Percentiles rank a stretch among this genome's conserved stretches.
These are phyloP conservation scores for Vicugna pacos DNA, from an alignment of 2,113 vertebrate genomes.

Conservation along the genomic window DNA sequence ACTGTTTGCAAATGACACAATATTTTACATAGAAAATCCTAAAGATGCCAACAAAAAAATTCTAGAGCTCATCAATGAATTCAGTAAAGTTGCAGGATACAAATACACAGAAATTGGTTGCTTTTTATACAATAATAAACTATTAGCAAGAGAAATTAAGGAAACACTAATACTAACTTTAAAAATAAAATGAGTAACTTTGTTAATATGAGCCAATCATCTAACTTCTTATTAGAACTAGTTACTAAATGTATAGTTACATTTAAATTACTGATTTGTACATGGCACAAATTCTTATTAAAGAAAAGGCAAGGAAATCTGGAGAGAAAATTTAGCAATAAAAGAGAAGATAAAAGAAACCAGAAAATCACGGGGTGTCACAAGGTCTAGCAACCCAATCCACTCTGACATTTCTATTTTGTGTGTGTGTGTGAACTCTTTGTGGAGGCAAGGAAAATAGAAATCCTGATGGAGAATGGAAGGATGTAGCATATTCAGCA, in stretches of 20 bases:
- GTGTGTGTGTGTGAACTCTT: background rate
- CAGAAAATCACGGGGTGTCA: background rate
- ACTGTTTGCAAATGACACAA: no score
- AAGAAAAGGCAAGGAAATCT: slow-evolving; percentile 26
- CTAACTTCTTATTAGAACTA: background rate
- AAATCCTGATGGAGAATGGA: background rate
- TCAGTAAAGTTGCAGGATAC: no score
- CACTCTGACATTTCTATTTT: background rate
- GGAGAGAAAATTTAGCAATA: background rate
- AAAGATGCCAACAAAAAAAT: no score
- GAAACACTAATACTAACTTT: no score
- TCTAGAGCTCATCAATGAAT: no score
- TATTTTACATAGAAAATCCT: no score
- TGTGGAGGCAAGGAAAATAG: background rate
- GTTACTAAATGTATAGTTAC: background rate
- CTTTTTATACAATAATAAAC: no score
- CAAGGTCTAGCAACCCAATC: background rate
- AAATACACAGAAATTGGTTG: no score
- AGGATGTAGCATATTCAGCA: background rate
- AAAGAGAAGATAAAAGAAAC: background rate
- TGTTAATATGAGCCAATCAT: background rate
- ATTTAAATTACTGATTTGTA: slow-evolving; percentile 3
- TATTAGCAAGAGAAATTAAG: no score
- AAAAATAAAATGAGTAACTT: background rate
- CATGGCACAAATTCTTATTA: background rate